These are phyloP conservation scores for Physella acuta DNA, from an alignment of 1,140 invertebrate species.

Conservation along the genomic window DNA sequence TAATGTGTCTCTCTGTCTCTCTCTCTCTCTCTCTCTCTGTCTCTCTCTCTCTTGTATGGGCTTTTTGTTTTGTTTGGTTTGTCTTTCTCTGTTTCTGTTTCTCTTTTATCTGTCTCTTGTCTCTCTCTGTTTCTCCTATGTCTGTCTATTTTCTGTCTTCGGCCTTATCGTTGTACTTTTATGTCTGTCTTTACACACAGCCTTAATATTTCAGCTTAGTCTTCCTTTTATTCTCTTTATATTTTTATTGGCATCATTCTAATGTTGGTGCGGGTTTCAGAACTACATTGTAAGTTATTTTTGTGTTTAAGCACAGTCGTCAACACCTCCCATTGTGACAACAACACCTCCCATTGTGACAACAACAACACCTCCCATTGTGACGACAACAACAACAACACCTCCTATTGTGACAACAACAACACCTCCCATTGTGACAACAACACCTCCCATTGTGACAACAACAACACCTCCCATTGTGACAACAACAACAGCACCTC, in stretches of 20 bases:
- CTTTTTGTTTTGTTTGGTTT: not conserved
- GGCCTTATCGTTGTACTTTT: not conserved
- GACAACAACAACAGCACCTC: no score
- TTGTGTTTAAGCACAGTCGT: no score
- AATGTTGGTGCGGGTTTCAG: no score
- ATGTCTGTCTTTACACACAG: not conserved
- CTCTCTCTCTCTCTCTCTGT: slow-evolving; percentile 3
- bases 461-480: no score
- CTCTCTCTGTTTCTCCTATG: slow-evolving; percentile 1
- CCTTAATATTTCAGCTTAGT: not conserved
- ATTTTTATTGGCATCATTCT: not conserved
- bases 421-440: no score
- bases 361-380: no score
- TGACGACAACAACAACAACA: no score
- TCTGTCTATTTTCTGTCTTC: slow-evolving; percentile 5
- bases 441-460: no score
- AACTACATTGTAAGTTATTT: no score
- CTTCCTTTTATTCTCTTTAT: not conserved
- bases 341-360: no score
- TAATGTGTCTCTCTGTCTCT: not conserved
- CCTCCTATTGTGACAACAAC: no score
- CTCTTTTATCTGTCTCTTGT: not conserved
- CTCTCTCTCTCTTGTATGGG: not conserved
- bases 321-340: no score
- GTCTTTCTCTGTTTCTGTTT: slow-evolving; percentile 13